Base-by-base conservation (phyloP, 2,888 invertebrate genomes). In the Pyrochroa serraticornis region DNA sequence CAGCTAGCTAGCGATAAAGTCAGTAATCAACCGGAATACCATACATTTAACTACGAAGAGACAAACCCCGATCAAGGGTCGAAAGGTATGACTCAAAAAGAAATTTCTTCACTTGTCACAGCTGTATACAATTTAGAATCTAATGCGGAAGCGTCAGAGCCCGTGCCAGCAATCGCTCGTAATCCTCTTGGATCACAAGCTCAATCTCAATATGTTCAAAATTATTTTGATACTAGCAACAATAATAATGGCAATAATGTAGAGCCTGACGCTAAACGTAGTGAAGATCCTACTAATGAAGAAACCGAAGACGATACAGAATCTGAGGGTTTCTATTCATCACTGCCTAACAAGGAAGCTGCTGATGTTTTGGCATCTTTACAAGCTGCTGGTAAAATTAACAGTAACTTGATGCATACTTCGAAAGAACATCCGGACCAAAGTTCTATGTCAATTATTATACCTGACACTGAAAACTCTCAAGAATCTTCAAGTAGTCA, bases 291-390 rank as follows among this genome's bases (percentile, higher is more conserved):
- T 12, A 37, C 22, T 32, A 33, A 43, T 31, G 35, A 56, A 13
- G 41, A 57, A 10, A 45, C 57, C 6, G 62, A 65, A 12, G 55
- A 66, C 8, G 79, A 81, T 61, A 77, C 82, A 1, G 75, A 78
- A 54, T 80, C 81, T 70, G 76, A 72, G 2, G 52, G 66, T 6
- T 76, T 84, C 64, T 88, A 84, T 65, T 82, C 87, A 1, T 83
- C 85, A 0, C 76, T 88, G 31, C 86, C 87, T 8, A 87, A 83
- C 62, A 82, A 84, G 14, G 84, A 87, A 73, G 83, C 84, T 0
- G 86, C 86, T 7, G 85, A 86, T 43, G 83, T 84, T 32, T 70
- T 86, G 52, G 85, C 85, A 0, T 82, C 85, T 55, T 78, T 84
- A 1, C 85, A 86, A 60, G 83, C 83, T 46, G 82, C 84, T 9